Percentiles rank a stretch among this genome's conserved stretches.
Conservation (phyloP, 2,113 vertebrate genomes). For the Sialia sialis region DNA sequence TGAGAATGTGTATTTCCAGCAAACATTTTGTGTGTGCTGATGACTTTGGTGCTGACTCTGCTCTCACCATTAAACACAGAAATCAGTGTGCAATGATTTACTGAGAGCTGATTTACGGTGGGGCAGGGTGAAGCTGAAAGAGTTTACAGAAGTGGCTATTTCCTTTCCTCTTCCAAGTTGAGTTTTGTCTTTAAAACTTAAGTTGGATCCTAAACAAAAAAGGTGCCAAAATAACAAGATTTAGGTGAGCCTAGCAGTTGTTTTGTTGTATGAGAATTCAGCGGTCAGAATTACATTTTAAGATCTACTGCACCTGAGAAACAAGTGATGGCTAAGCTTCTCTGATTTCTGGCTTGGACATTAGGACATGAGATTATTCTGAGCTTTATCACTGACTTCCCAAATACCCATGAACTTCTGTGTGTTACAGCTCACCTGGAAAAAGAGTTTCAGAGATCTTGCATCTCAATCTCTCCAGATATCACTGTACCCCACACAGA, state of each 20-base stretch:
- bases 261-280: not conserved
- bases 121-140: conserved; percentile 44
- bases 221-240: not conserved
- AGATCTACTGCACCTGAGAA: not conserved
- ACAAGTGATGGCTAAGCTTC: not conserved
- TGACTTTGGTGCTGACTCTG: not conserved
- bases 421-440: not conserved
- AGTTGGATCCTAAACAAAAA: not conserved
- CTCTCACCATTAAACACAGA: not conserved
- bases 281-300: not conserved
- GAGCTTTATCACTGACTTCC: not conserved
- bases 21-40: not conserved
- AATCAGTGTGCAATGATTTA: not conserved
- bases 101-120: conserved; percentile 8
- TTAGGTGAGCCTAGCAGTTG: not conserved
- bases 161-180: fast-evolving
- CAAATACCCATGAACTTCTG: not conserved
- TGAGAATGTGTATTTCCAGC: not conserved
- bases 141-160: not conserved
- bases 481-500: not conserved
- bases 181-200: not conserved
- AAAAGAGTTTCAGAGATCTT: not conserved
- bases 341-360: not conserved
- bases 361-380: not conserved
- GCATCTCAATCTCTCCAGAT: not conserved